Percentiles rank a stretch among this genome's conserved stretches.
These are phyloP conservation scores for Indicator indicator DNA, from an alignment of 2,113 vertebrate species.

Conservation along the genomic window DNA sequence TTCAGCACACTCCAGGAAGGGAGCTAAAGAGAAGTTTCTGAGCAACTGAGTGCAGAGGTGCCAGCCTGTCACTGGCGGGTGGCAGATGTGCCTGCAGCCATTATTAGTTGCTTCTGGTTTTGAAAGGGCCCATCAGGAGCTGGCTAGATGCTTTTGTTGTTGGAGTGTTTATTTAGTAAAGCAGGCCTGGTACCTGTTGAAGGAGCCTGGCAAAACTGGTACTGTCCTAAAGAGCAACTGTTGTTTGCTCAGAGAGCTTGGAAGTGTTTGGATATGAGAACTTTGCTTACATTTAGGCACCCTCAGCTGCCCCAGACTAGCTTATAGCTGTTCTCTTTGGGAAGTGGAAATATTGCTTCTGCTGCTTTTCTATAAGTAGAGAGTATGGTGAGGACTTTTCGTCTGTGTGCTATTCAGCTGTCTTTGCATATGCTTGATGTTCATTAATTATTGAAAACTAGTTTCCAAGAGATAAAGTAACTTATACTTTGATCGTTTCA, in stretches of 20 bases:
- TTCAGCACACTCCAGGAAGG: background rate
- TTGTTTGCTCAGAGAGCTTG: background rate
- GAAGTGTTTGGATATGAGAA: background rate
- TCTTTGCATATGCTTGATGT: background rate
- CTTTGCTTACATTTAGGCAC: background rate
- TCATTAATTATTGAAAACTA: background rate
- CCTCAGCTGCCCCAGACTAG: background rate
- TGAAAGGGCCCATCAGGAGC: background rate
- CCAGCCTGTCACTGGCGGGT: background rate
- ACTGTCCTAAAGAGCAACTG: background rate
- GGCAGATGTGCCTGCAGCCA: fast-evolving
- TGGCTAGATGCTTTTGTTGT: background rate
- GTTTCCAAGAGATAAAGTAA: background rate
- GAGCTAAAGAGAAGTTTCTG: background rate
- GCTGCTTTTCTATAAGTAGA: background rate
- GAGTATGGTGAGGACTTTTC: background rate
- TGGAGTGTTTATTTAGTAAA: background rate
- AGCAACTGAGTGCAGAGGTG: background rate
- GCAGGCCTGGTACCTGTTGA: background rate
- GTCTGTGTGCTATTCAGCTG: background rate
- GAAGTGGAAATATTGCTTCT: background rate
- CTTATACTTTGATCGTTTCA: background rate
- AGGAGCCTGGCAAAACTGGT: background rate
- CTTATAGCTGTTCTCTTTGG: background rate
- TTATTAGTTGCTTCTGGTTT: background rate